Evolutionary conservation across 2,797 vertebrate species (phyloP), one percentile per base, ranked within the genome.

Genomic region (Anolis apletophallus): DNA sequence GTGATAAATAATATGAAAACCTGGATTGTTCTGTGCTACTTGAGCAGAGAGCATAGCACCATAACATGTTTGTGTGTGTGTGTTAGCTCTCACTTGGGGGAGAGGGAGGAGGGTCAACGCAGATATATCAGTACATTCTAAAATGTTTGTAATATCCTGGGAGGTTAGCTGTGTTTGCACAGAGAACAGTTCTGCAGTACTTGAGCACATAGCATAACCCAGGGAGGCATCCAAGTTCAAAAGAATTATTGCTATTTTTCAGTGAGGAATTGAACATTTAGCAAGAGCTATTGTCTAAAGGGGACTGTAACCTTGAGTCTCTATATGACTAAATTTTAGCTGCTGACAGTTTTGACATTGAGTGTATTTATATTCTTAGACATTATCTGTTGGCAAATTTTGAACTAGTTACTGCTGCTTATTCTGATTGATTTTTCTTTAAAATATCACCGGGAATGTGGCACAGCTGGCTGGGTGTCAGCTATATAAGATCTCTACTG

Each of bases 1-100:
- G 85, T 32, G 34, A 88, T 84, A 81, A 88, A 91, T 77, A 89
- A 46, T 61, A 78, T 8, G 36, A 80, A 92, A 82, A 46, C 46
- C 46, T 46, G 46, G 46, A 46, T 8, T 46, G 7, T 46, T 46
- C 46, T 46, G 46, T 46, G 46, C 46, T 46, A 46, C 46, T 46
- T 46, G 46, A 46, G 46, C 46, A 46, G 46, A 46, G 46, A 46
- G 46, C 46, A 46, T 46, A 46, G 5, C 46, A 46, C 46, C 5
- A 46, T 46, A 46, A 46, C 5, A 7, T 46, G 46, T 46, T 46
- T 46, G 46, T 46, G 46, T 46, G 46, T 46, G 46, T 46, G 7
- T 46, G 7, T 46, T 46, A 46, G 46, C 46, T 46, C 46, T 46
- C 46, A 46, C 46, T 46, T 46, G 46, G 46, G 46, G 46, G 46